These are phyloP conservation scores for Julus scanicus DNA, from an alignment of 2,888 invertebrate species.

Conservation along the genomic window DNA sequence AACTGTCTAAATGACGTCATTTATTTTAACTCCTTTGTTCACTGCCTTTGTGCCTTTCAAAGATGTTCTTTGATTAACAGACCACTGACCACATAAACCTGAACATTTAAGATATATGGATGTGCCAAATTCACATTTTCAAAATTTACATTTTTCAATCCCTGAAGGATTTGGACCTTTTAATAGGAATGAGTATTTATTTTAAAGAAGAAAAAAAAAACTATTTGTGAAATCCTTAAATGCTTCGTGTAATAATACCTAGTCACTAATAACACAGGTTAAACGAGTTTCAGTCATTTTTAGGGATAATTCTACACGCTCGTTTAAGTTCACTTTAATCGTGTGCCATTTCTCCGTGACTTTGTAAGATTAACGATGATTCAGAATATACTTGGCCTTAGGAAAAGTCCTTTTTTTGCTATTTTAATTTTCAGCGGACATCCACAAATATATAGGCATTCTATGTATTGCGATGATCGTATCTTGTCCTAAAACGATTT, in stretches of 20 bases:
- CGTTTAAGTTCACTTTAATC: conserved; percentile 19
- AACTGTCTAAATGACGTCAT: no score
- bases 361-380: conserved; percentile 19
- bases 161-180: background rate
- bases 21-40: no score
- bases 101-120: no score
- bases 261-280: background rate
- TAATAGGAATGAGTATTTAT: background rate
- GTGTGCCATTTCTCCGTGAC: background rate
- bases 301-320: background rate
- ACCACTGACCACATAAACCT: no score
- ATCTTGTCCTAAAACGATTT: background rate
- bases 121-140: no score
- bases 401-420: background rate
- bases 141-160: background rate
- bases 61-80: no score
- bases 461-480: background rate
- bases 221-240: background rate
- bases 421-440: background rate
- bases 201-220: background rate
- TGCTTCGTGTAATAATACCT: background rate
- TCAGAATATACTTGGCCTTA: background rate
- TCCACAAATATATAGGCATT: background rate
- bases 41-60: no score
- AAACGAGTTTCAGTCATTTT: background rate